phyloP scores from a whole-genome alignment of 1,140 invertebrate species.

The Riptortus pedestris region DNA sequence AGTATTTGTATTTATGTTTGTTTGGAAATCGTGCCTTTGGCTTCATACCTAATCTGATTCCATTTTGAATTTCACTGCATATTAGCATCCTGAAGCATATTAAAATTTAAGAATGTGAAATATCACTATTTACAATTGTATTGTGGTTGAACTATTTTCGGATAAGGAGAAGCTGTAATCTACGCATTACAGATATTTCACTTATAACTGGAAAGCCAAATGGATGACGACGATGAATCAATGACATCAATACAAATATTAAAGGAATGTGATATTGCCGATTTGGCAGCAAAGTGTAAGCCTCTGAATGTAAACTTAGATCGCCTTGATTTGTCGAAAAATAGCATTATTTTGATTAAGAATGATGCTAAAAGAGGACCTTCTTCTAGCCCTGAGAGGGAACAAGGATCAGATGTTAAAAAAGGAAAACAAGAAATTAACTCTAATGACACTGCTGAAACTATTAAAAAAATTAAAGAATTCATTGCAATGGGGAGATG shows the following conservation, averaged over 20 bases:
- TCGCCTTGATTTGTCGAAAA: neutral
- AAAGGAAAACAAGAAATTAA: neutral
- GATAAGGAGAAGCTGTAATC: neutral
- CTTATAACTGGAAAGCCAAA: neutral
- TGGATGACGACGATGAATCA: neutral
- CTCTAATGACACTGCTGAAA: neutral
- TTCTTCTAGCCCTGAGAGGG: neutral
- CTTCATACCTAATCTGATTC: no score
- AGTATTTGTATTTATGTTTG: neutral
- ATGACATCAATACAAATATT: neutral
- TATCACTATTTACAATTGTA: neutral
- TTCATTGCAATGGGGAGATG: neutral
- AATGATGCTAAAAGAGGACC: neutral
- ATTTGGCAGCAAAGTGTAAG: neutral
- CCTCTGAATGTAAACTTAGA: neutral
- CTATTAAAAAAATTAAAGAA: conserved; percentile 4
- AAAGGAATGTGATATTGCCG: neutral
- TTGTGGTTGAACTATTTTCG: neutral
- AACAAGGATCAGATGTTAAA: neutral
- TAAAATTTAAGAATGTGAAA: neutral
- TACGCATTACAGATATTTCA: neutral
- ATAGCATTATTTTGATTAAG: neutral
- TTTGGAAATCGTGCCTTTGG: no score
- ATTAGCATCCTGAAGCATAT: neutral
- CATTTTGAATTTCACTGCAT: neutral